Evolutionary conservation across 2,113 vertebrate species (phyloP).

Genomic region (Ptychochromis oligacanthus): DNA sequence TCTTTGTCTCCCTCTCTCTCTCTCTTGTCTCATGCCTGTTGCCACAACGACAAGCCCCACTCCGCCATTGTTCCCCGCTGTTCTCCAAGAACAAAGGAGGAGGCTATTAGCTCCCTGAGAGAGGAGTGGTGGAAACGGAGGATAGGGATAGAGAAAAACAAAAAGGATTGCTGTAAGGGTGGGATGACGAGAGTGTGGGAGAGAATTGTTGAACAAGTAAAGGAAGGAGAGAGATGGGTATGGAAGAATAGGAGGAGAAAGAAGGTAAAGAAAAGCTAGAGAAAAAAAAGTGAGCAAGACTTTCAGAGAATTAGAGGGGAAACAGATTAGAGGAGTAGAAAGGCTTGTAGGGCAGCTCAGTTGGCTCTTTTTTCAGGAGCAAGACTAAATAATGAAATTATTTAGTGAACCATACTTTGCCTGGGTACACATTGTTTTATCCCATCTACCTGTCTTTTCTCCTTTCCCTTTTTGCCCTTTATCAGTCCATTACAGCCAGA

Average conservation of each 20-base stretch:
- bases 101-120: constrained; percentile 76
- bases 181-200: constrained; percentile 58
- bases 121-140: constrained; percentile 75
- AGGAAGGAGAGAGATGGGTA: constrained; percentile 29
- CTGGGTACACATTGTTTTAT: constrained; percentile 25
- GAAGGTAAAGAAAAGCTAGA: background rate
- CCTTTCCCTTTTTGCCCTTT: constrained; percentile 25
- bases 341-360: constrained; percentile 22
- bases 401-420: constrained; percentile 53
- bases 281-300: constrained; percentile 35
- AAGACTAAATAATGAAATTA: constrained; percentile 35
- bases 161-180: constrained; percentile 64
- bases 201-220: constrained; percentile 53
- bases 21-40: constrained; percentile 76
- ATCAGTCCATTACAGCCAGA: constrained; percentile 50
- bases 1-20: constrained; percentile 69
- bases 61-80: constrained; percentile 77
- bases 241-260: constrained; percentile 30
- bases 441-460: background rate
- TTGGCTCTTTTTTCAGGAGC: constrained; percentile 11
- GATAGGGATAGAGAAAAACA: constrained; percentile 58
- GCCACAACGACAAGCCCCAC: constrained; percentile 78
- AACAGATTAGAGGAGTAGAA: constrained; percentile 45
- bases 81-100: constrained; percentile 79
- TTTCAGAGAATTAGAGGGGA: constrained; percentile 44